phyloP scores from a whole-genome alignment of 2,888 invertebrate genomes.

The Melangyna quadrimaculata region DNA sequence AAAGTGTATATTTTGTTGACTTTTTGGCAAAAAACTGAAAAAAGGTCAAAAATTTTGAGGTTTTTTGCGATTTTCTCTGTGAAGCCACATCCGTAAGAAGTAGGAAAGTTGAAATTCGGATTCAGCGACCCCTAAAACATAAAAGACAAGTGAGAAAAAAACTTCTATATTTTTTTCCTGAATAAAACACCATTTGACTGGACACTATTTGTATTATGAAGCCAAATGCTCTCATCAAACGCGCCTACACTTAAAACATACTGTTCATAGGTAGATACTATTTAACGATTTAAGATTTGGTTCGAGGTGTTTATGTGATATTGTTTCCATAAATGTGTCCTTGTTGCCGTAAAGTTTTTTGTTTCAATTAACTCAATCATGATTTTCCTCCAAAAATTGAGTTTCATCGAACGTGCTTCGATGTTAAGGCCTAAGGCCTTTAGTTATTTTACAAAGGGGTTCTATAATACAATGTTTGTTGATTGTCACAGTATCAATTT shows the following conservation, averaged over 20 bases:
- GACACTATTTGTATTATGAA: conserved; percentile 88
- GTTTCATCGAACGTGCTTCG: conserved; percentile 95
- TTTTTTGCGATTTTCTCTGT: too few species aligned
- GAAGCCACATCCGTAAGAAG: too few species aligned
- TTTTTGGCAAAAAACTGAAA: too few species aligned
- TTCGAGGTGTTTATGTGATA: conserved; percentile 91
- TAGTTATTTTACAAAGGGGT: conserved; percentile 89
- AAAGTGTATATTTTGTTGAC: too few species aligned
- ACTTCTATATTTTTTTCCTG: too few species aligned
- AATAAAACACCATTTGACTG: too few species aligned
- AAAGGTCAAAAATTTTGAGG: too few species aligned
- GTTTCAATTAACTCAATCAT: conserved; percentile 83
- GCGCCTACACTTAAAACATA: conserved; percentile 95
- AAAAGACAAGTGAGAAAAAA: too few species aligned
- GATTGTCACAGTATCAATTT: conserved; percentile 82
- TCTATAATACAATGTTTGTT: conserved; percentile 92
- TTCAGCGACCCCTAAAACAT: too few species aligned
- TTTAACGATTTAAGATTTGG: conserved; percentile 92
- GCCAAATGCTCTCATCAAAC: conserved; percentile 97
- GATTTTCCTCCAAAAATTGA: conserved; percentile 91
- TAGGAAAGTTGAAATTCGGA: too few species aligned
- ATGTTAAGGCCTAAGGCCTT: conserved; percentile 91
- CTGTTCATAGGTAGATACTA: conserved; percentile 93
- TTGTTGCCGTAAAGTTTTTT: conserved; percentile 86
- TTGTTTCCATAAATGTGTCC: conserved; percentile 87